Evolutionary conservation across 2,797 vertebrate species (phyloP), one percentile per base, ranked within the genome.

Genomic region (Zalophus californianus): DNA sequence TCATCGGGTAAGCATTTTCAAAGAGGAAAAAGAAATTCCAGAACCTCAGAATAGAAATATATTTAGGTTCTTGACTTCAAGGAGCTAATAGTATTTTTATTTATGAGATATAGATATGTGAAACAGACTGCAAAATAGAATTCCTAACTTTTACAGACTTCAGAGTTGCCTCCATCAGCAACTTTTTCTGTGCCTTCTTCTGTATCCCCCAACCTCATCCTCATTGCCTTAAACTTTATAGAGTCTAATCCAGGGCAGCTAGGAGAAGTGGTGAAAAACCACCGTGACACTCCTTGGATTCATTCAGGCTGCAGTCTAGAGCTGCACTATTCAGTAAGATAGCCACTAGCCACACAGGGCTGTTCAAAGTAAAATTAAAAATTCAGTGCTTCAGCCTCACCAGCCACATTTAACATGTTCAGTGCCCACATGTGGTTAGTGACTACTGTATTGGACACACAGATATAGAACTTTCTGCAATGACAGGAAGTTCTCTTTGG

Each of bases 21-120:
- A 84, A 89, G 73, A 77, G 50, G 85, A 90, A 62, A 78, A 86
- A 72, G 32, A 91, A 94, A 44, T 79, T 72, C n/a, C 50, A n/a
- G 44, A 85, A 88, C 66, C 23, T 95, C n/a, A 89, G 70, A 77
- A 41, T 58, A 79, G 54, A 95, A 92, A 88, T 88, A 1, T 79
- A 90, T 80, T 90, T 66, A 77, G 16, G 20, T 79, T 91, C 75
- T 95, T 78, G 77, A 58, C 32, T 44, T 72, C n/a, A 85, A 52
- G 29, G 70, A 83, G 8, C 29, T 80, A 86, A 32, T 66, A n/a
- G 41, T 52, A 82, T 48, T 93, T 86, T 73, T 94, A 60, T 83
- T 73, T 64, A 58, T 89, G 50, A 86, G 29, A n/a, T 54, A 32
- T 32, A 54, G 23, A 25, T 85, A 35, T 48, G 29, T 88, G 54